Evolutionary conservation across 1,140 invertebrate species (phyloP).

Genomic region (Drosophila orena): DNA sequence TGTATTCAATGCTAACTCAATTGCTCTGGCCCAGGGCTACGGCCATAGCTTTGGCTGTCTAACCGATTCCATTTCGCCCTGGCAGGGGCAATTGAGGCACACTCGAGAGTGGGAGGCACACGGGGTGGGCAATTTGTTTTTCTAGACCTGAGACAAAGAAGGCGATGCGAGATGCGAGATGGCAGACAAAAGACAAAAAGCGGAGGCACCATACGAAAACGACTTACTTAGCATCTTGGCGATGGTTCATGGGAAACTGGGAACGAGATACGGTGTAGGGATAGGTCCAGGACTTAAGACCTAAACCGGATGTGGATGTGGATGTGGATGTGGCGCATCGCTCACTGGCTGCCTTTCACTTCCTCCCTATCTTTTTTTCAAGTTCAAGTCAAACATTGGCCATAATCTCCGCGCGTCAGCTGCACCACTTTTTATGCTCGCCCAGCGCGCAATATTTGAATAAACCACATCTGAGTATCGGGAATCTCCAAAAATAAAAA

Average conservation of each 20-base stretch:
- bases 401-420: slow-evolving; percentile 73
- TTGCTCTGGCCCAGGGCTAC: slow-evolving; percentile 69
- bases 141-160: slow-evolving; percentile 34
- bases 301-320: slow-evolving; percentile 62
- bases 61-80: slow-evolving; percentile 32
- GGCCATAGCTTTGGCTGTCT: slow-evolving; percentile 48
- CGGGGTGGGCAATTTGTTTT: slow-evolving; percentile 47
- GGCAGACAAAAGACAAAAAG: slow-evolving; percentile 2
- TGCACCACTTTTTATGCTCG: slow-evolving; percentile 58
- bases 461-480: slow-evolving; percentile 39
- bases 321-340: slow-evolving; percentile 18
- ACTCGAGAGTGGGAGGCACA: slow-evolving; percentile 8
- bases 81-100: slow-evolving; percentile 60
- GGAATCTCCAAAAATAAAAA: slow-evolving; percentile 37
- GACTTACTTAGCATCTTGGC: slow-evolving; percentile 64
- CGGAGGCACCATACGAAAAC: slow-evolving; percentile 31
- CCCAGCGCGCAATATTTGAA: slow-evolving; percentile 41
- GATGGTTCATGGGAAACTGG: slow-evolving; percentile 28
- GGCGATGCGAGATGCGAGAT: neutral
- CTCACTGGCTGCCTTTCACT: slow-evolving; percentile 46
- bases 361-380: slow-evolving; percentile 58
- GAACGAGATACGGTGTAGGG: slow-evolving; percentile 26
- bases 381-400: slow-evolving; percentile 82
- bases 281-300: slow-evolving; percentile 47
- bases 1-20: slow-evolving; percentile 82